Evolutionary conservation across 1,140 invertebrate genomes (phyloP).

Genomic region (Sminthurinus signatus): DNA sequence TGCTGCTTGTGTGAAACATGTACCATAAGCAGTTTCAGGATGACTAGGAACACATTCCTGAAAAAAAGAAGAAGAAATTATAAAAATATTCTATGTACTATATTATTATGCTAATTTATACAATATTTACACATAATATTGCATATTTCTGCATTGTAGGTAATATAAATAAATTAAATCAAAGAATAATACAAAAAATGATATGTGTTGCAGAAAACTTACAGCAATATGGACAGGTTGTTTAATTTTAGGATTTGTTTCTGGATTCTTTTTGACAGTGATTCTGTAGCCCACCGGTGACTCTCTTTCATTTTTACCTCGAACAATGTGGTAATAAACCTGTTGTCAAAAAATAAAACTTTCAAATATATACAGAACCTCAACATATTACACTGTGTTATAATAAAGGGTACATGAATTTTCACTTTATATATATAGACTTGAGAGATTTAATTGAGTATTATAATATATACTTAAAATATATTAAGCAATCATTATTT

Average conservation of each 20-base stretch:
- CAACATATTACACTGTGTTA: not conserved
- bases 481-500: not conserved
- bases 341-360: not conserved
- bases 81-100: no score
- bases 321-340: not conserved
- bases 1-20: conserved; percentile 31
- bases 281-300: no score
- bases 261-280: no score
- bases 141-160: conserved; percentile 1
- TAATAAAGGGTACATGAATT: not conserved
- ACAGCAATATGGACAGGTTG: not conserved
- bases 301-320: no score
- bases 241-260: not conserved
- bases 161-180: not conserved
- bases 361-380: not conserved
- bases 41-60: conserved; percentile 32
- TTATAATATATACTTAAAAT: not conserved
- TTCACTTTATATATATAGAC: not conserved
- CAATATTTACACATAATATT: not conserved
- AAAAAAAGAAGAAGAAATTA: no score
- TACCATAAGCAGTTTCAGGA: conserved; percentile 27
- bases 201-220: not conserved
- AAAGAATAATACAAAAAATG: not conserved
- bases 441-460: not conserved
- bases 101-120: no score